These are phyloP conservation scores for Acanthaster planci DNA, from an alignment of 35 echinoderm and acorn worm genomes.

Conservation along the genomic window DNA sequence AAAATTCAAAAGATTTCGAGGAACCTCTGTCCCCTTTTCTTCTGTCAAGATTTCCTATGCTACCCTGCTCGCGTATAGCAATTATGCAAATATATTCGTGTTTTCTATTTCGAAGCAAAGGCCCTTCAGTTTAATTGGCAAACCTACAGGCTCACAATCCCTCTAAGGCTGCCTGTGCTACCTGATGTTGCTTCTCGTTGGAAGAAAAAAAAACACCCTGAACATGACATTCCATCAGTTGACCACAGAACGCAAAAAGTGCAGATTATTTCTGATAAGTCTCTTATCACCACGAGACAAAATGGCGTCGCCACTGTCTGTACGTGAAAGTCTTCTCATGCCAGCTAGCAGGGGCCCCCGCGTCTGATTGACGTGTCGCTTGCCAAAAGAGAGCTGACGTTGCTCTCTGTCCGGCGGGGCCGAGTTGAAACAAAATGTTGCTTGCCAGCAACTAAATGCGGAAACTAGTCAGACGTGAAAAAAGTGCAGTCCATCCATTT, in stretches of 20 bases:
- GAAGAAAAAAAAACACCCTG: too few relatives aligned
- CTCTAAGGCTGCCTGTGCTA: too few relatives aligned
- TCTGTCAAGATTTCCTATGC: too few relatives aligned
- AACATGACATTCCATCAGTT: too few relatives aligned
- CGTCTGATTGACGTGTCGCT: neutral
- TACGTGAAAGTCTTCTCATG: neutral
- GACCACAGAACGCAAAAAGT: neutral
- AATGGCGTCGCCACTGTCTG: neutral
- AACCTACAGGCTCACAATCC: too few relatives aligned
- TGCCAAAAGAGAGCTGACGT: neutral
- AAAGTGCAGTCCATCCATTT: slow-evolving; percentile 4
- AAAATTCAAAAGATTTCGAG: too few relatives aligned
- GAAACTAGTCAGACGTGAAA: neutral
- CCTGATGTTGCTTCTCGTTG: too few relatives aligned
- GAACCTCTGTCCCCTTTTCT: too few relatives aligned
- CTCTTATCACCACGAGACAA: slow-evolving; percentile 4
- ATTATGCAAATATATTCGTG: too few relatives aligned
- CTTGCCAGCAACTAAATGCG: neutral
- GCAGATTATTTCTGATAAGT: slow-evolving; percentile 20
- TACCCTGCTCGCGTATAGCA: too few relatives aligned
- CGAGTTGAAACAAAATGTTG: neutral
- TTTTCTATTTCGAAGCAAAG: too few relatives aligned
- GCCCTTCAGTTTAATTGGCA: too few relatives aligned
- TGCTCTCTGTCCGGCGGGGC: neutral
- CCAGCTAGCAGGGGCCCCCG: neutral